A percentile compares a stretch with the other conserved stretches of the same genome.
Evolutionary conservation across 2,797 vertebrate species (phyloP).

Genomic region (Rhodeus uyekii): DNA sequence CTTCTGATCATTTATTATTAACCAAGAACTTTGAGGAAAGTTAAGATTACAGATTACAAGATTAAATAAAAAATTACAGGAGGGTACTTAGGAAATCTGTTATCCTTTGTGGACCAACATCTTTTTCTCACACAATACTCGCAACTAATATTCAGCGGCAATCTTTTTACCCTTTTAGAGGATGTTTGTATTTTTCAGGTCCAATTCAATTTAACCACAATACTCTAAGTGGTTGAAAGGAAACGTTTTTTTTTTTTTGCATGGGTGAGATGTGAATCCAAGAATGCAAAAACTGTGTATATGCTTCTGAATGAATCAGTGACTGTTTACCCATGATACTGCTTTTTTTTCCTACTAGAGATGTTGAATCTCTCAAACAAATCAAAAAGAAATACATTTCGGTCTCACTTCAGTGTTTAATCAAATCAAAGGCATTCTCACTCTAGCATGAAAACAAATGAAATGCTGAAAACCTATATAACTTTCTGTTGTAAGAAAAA

Average conservation of each 20-base stretch:
- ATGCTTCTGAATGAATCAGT: not conserved
- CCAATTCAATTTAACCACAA: not conserved
- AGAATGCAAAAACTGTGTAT: not conserved
- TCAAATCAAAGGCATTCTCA: conserved; percentile 12
- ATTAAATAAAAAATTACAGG: not conserved
- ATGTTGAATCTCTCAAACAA: not conserved
- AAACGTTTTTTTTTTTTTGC: not conserved
- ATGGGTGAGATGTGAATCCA: conserved; percentile 1
- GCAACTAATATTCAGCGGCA: not conserved
- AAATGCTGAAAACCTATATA: not conserved
- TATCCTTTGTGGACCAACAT: not conserved
- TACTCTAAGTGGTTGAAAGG: conserved; percentile 14
- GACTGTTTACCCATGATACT: conserved; percentile 25
- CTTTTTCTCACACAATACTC: not conserved
- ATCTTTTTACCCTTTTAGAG: not conserved
- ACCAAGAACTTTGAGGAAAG: not conserved
- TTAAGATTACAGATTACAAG: not conserved
- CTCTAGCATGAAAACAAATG: conserved; percentile 26
- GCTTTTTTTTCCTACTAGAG: conserved; percentile 8
- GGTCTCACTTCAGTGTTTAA: conserved; percentile 23
- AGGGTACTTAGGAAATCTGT: not conserved
- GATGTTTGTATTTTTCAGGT: conserved; percentile 1
- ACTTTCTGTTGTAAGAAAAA: not conserved
- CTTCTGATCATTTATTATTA: not conserved
- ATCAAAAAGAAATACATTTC: conserved; percentile 17